Percentiles rank a stretch among this genome's conserved stretches.
phyloP scores from a whole-genome alignment of 2,888 invertebrate species.

The Ctena decussata region DNA sequence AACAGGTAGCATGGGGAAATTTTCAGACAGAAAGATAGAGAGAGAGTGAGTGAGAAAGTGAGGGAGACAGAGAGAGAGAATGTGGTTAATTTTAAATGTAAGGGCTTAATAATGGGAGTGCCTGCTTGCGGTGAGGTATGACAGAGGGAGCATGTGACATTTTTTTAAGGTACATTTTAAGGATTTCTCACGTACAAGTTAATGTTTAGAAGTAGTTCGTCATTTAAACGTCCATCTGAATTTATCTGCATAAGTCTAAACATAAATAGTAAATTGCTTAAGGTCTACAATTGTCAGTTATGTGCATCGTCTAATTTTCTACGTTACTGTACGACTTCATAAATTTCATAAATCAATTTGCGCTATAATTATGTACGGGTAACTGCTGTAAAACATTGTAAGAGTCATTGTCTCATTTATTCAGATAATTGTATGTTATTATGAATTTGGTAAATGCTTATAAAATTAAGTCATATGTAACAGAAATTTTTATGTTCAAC shows the following conservation, averaged over 20 bases:
- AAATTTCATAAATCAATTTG: neutral
- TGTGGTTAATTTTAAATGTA: neutral
- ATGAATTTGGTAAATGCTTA: neutral
- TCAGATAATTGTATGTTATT: neutral
- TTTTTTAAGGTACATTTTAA: no score
- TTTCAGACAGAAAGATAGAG: neutral
- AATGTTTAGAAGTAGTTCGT: neutral
- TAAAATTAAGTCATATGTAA: neutral
- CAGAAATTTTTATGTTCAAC: neutral
- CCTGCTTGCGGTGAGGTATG: neutral
- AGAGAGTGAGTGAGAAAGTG: neutral
- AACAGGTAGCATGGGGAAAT: neutral
- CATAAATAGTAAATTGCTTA: neutral
- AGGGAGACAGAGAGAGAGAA: neutral
- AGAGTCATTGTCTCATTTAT: neutral
- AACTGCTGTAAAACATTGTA: no score
- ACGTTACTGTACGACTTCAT: neutral
- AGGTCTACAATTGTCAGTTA: no score
- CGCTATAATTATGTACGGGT: neutral
- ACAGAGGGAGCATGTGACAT: neutral
- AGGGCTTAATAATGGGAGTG: neutral
- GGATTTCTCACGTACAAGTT: no score
- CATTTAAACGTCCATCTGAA: neutral
- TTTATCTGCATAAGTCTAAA: neutral
- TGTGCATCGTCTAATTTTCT: neutral